Conservation (phyloP, 2,113 vertebrate genomes). For the Perca fluviatilis region DNA sequence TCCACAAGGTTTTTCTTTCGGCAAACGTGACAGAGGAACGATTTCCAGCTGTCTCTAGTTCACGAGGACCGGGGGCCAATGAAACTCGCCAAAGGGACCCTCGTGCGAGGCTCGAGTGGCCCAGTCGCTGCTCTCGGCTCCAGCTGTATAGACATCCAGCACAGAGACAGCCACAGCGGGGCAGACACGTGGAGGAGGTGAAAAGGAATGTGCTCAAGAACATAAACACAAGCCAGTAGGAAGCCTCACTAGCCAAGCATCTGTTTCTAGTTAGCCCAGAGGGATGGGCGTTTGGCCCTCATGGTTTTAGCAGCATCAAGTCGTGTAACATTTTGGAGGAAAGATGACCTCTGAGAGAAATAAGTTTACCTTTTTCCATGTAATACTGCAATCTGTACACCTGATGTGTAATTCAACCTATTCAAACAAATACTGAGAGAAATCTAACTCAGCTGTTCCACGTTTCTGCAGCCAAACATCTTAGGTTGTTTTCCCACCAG, state of each 20-base stretch:
- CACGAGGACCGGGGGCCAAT: slow-evolving; percentile 27
- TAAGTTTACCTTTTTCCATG: background rate
- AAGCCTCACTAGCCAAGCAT: slow-evolving; percentile 64
- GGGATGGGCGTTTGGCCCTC: slow-evolving; percentile 44
- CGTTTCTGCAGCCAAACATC: background rate
- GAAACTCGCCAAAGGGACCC: slow-evolving; percentile 42
- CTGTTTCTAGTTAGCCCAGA: slow-evolving; percentile 70
- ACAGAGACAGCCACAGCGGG: slow-evolving; percentile 57
- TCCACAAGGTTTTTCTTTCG: slow-evolving; percentile 52
- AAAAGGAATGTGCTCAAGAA: slow-evolving; percentile 75
- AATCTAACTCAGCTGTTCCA: background rate
- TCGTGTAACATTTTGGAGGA: slow-evolving; percentile 26
- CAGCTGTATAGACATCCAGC: slow-evolving; percentile 68
- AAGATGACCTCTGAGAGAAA: slow-evolving; percentile 50
- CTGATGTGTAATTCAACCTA: background rate
- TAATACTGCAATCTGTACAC: background rate
- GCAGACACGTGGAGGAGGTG: slow-evolving; percentile 70
- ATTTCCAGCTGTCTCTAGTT: slow-evolving; percentile 66
- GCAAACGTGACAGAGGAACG: slow-evolving; percentile 58
- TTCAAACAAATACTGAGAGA: background rate
- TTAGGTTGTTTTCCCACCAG: no score
- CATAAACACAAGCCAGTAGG: slow-evolving; percentile 72
- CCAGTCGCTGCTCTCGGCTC: slow-evolving; percentile 18
- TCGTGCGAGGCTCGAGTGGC: slow-evolving; percentile 9
- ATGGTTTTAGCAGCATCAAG: slow-evolving; percentile 11